Evolutionary conservation across 2,113 vertebrate genomes (phyloP).

Genomic region (Rhagologus leucostigma): DNA sequence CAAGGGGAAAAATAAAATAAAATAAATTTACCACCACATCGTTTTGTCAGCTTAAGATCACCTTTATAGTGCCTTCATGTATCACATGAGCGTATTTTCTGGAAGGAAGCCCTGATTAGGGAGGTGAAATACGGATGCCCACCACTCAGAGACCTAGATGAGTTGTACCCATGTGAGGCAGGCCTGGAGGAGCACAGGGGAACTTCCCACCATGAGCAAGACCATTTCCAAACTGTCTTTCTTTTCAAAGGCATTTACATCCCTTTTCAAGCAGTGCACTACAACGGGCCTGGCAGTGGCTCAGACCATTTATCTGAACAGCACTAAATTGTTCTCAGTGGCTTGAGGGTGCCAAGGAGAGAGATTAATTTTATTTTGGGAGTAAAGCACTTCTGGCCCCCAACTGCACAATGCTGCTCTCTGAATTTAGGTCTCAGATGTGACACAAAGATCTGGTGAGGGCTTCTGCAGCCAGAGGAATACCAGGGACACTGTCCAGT

Average conservation of each 20-base stretch:
- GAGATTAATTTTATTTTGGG: neutral
- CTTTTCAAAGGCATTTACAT: neutral
- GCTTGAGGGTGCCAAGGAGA: neutral
- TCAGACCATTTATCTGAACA: neutral
- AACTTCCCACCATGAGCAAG: neutral
- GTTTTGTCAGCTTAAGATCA: neutral
- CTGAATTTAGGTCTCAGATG: neutral
- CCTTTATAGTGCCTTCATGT: neutral
- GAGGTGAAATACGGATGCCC: neutral
- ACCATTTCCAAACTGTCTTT: neutral
- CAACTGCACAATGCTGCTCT: neutral
- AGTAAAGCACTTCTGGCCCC: neutral
- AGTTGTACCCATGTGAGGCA: fast-evolving
- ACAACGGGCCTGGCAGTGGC: neutral
- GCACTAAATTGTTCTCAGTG: neutral
- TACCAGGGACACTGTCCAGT: neutral
- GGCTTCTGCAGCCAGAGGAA: neutral
- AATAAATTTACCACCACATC: neutral
- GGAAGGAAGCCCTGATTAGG: neutral
- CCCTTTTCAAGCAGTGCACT: neutral
- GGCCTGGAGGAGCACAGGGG: neutral
- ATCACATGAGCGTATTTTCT: neutral
- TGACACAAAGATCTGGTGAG: neutral
- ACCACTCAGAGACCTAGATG: neutral
- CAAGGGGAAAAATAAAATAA: neutral